phyloP scores from a whole-genome alignment of 2,113 vertebrate species.

The Heliornis fulica region DNA sequence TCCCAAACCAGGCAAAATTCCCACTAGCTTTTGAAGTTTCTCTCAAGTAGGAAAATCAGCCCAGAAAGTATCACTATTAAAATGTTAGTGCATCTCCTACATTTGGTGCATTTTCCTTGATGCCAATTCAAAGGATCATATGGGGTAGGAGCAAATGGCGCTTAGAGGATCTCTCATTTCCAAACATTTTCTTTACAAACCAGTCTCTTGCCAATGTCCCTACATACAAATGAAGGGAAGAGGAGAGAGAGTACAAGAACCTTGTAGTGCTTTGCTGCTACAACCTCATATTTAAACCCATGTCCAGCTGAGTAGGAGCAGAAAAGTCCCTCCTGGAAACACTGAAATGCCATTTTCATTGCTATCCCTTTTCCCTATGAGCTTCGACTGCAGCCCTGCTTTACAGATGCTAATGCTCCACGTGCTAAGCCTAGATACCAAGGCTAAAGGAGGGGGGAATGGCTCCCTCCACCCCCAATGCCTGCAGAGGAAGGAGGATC shows the following conservation, averaged over 20 bases:
- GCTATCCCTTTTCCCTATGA: neutral
- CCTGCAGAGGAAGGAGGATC: neutral
- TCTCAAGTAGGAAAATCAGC: neutral
- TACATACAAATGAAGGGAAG: neutral
- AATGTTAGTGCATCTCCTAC: neutral
- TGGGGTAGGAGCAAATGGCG: neutral
- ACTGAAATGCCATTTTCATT: neutral
- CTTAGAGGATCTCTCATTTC: neutral
- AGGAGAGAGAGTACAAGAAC: neutral
- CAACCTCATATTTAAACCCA: neutral
- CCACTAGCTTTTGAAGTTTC: neutral
- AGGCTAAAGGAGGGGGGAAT: neutral
- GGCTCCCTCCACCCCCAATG: neutral
- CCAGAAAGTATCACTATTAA: neutral
- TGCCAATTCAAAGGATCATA: neutral
- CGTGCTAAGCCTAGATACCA: neutral
- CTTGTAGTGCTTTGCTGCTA: neutral
- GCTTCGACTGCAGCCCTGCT: neutral
- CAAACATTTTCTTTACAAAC: too few species aligned
- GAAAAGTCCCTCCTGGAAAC: neutral
- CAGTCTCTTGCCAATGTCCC: neutral
- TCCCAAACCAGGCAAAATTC: neutral
- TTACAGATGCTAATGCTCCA: neutral
- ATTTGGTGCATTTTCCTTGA: neutral
- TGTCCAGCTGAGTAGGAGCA: neutral